Percentiles rank a stretch among this genome's conserved stretches.
These are phyloP conservation scores for Elegia similella DNA, from an alignment of 2,888 invertebrate species.

Conservation along the genomic window DNA sequence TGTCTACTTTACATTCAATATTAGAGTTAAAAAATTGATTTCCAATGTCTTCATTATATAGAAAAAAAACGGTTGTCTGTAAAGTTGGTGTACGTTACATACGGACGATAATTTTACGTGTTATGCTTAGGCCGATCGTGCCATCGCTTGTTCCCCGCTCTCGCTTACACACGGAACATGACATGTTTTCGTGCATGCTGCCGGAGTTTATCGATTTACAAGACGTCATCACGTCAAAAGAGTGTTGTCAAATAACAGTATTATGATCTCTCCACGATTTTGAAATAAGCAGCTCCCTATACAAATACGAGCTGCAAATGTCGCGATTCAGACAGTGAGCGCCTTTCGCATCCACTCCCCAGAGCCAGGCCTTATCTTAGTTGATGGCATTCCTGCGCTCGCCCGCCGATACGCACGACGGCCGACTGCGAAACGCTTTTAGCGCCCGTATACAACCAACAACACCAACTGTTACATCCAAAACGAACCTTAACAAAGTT, in stretches of 20 bases:
- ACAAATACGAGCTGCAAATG: conserved; percentile 50
- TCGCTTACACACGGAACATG: no score
- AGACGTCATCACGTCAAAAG: no score
- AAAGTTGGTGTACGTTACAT: no score
- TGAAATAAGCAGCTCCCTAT: conserved; percentile 32
- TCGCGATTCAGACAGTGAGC: conserved; percentile 47
- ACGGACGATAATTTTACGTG: no score
- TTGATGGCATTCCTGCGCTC: conserved; percentile 77
- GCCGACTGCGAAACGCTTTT: conserved; percentile 80
- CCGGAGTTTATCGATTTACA: no score
- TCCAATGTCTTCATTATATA: no score
- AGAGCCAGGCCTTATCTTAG: conserved; percentile 72
- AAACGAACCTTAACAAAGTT: conserved; percentile 34
- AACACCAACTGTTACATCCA: conserved; percentile 29
- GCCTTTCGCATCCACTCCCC: conserved; percentile 50
- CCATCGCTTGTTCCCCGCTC: no score
- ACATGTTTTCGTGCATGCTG: no score
- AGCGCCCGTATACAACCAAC: conserved; percentile 65
- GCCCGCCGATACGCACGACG: conserved; percentile 76
- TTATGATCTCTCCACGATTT: conserved; percentile 17
- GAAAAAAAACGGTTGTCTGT: no score
- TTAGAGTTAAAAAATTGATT: no score
- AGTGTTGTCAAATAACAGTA: neutral
- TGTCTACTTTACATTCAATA: no score
- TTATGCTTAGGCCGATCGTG: no score